Base-by-base conservation (phyloP, 2,113 vertebrate genomes). In the Malurus melanocephalus region DNA sequence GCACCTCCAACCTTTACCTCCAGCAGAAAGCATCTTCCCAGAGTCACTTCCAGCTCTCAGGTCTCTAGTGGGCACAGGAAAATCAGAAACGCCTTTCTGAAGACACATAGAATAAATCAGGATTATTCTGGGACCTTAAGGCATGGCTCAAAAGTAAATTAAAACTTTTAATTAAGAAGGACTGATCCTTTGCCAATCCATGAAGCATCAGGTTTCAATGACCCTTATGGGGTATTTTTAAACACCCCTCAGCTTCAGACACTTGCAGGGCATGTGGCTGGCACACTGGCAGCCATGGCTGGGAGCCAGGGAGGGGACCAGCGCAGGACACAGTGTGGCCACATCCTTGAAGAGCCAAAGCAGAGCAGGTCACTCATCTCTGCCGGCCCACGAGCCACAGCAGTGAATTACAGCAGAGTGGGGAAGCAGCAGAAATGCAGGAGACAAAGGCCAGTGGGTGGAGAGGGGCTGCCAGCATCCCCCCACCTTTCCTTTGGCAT, bases 251-350 rank as follows among this genome's bases (percentile, higher is more conserved):
- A 21, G 5, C 43, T 92, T 57, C 42, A 65, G 64, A 59, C 35
- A 19, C 1, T 0, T 9, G 13, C 1, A 3, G 40, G 10, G 6
- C n/a, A 21, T 11, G 2, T 40, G 45, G 49, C 7, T 0, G 0
- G 40, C 24, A 6, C 0, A 1, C 26, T 48, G 56, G 23, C 1
- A 4, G n/a, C 33, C 0, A 2, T 7, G 35, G 23, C 35, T 7
- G 2, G 64, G 46, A 56, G 35, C 30, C 38, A 17, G 72, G 30
- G 26, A 80, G 18, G 14, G n/a, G 11, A 9, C 24, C 0, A 1
- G 35, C 0, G 0, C 7, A 1, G 1, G 10, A 16, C 5, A 4
- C 5, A 8, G 13, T 10, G 21, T 3, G 2, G 35, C 23, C 35
- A 32, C 10, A 1, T 85, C 38, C 42, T 48, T 10, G 2, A 16